Conservation (phyloP, 2,888 invertebrate genomes). For the Micoletzkya japonica region DNA sequence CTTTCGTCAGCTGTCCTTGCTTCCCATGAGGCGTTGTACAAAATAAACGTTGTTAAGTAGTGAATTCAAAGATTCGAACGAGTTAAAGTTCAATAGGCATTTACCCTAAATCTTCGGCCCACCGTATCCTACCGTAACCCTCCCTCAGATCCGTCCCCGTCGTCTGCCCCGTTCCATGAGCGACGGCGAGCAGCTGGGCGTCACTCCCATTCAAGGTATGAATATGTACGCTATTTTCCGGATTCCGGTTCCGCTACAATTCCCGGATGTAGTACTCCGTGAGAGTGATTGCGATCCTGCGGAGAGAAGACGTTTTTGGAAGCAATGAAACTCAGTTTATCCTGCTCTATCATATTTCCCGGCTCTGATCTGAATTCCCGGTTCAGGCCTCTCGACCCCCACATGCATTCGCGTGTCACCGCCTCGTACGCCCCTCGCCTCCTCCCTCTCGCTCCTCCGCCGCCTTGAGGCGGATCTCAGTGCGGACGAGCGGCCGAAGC, state of each 20-base stretch:
- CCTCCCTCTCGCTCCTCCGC: constrained; percentile 36
- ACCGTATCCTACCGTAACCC: too few relatives aligned
- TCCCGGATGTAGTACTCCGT: not conserved
- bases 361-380: too few relatives aligned
- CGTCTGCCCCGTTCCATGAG: constrained; percentile 44
- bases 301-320: not conserved
- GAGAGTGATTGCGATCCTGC: not conserved
- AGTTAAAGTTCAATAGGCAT: too few relatives aligned
- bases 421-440: constrained; percentile 38
- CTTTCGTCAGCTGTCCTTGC: too few relatives aligned
- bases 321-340: not conserved
- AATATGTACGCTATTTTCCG: too few relatives aligned
- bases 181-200: constrained; percentile 53
- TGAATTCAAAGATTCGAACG: too few relatives aligned
- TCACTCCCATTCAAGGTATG: too few relatives aligned
- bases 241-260: not conserved
- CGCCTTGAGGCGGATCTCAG: constrained; percentile 21
- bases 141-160: constrained; percentile 15
- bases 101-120: too few relatives aligned
- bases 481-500: not conserved
- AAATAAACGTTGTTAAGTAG: too few relatives aligned
- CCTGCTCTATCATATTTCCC: too few relatives aligned
- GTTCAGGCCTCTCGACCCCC: too few relatives aligned
- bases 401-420: constrained; percentile 40
- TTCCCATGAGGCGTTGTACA: too few relatives aligned